These are phyloP conservation scores for Aplidium turbinatum DNA, from an alignment of 23 tunicate species.

Conservation along the genomic window DNA sequence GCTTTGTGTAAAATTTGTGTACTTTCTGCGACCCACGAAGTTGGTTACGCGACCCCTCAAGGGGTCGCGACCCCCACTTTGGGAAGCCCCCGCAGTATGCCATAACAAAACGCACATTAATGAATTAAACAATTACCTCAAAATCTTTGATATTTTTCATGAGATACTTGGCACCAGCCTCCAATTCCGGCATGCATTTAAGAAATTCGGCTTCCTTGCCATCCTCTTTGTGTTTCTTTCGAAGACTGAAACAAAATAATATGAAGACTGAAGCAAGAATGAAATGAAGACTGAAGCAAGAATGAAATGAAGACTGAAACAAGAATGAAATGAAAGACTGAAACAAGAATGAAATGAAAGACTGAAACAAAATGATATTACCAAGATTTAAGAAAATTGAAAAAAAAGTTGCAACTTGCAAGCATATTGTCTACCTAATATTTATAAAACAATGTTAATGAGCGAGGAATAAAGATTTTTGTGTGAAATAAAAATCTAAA, in stretches of 20 bases:
- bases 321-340: not conserved
- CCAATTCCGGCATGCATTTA: constrained; percentile 6
- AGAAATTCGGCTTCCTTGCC: not conserved
- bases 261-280: not conserved
- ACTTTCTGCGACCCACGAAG: too few species aligned
- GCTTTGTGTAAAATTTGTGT: too few species aligned
- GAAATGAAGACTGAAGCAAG: not conserved
- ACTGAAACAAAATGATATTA: too few species aligned
- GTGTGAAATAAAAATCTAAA: not conserved
- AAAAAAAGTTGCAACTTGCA: not conserved
- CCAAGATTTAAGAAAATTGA: not conserved
- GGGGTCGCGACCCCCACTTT: too few species aligned
- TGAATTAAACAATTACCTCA: too few species aligned
- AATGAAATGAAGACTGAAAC: not conserved
- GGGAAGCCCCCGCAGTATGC: too few species aligned
- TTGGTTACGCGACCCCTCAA: too few species aligned
- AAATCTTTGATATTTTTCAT: constrained; percentile 21
- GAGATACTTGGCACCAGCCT: constrained; percentile 11
- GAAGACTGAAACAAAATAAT: not conserved
- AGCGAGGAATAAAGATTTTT: not conserved
- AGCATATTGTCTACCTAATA: not conserved
- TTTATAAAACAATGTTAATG: not conserved
- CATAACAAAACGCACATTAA: too few species aligned
- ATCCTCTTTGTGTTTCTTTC: constrained; percentile 3
- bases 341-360: not conserved